Evolutionary conservation across 35 echinoderm and acorn worm species (phyloP).

Genomic region (Hemicentrotus pulcherrimus): DNA sequence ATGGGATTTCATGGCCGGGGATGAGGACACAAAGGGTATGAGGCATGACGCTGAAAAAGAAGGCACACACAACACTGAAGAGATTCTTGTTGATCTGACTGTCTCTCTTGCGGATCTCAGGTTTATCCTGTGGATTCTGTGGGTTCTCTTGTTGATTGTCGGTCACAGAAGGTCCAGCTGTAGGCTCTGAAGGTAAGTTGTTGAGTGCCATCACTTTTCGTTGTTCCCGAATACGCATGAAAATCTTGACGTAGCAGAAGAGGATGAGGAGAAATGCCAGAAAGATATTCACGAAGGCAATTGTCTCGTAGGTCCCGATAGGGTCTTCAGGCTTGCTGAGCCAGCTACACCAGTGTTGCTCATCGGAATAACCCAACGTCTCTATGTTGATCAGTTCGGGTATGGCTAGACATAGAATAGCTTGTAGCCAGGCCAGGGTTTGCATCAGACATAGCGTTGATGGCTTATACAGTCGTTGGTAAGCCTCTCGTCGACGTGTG

Average conservation of each 20-base stretch:
- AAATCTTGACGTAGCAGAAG: conserved; percentile 38
- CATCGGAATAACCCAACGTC: conserved; percentile 42
- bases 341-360: conserved; percentile 46
- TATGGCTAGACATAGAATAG: background rate
- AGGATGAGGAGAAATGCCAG: conserved; percentile 44
- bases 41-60: conserved; percentile 44
- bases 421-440: conserved; percentile 15
- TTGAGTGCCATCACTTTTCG: background rate
- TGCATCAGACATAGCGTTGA: conserved; percentile 36
- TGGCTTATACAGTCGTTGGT: conserved; percentile 36
- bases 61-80: conserved; percentile 36
- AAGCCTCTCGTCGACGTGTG: conserved; percentile 21
- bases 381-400: conserved; percentile 47
- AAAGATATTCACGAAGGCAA: conserved; percentile 38
- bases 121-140: background rate
- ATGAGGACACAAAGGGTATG: conserved; percentile 41
- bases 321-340: conserved; percentile 35
- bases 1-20: conserved; percentile 36
- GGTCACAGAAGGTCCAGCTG: background rate
- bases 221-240: conserved; percentile 34
- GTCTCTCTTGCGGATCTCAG: background rate
- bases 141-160: background rate
- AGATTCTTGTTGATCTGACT: conserved; percentile 44
- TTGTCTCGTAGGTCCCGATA: conserved; percentile 33
- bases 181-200: background rate